A percentile compares a stretch with the other conserved stretches of the same genome.
Evolutionary conservation across 2,113 vertebrate species (phyloP).

Genomic region (Erythrolamprus reginae): DNA sequence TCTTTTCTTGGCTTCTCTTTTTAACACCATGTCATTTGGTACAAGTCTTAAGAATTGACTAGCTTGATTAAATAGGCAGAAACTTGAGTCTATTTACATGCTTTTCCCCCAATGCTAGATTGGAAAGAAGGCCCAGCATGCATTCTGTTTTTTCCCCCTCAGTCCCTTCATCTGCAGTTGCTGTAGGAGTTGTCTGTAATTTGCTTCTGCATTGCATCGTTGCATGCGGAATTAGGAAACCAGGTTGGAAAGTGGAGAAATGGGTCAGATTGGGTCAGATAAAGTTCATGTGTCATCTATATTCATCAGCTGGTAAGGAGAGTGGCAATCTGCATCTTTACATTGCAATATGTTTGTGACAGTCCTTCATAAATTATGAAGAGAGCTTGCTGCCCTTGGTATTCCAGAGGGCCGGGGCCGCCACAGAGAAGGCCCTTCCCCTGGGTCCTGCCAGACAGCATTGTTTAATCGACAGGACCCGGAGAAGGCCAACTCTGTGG

Average conservation of each 20-base stretch:
- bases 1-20: neutral
- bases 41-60: neutral
- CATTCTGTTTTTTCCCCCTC: neutral
- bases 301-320: neutral
- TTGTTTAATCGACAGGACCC: no score
- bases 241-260: neutral
- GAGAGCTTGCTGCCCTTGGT: neutral
- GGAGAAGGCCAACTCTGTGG: no score
- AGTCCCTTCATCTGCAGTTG: neutral
- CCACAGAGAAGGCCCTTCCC: no score
- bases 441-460: no score
- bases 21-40: neutral
- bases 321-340: neutral
- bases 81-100: neutral
- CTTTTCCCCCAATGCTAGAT: neutral
- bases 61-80: no score
- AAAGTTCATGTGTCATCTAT: neutral
- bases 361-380: neutral
- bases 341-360: neutral
- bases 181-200: neutral
- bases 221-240: neutral
- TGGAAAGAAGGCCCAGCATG: neutral
- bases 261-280: neutral
- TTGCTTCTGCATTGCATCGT: neutral
- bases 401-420: no score